Base-by-base conservation (phyloP, 2,888 invertebrate species). In the Marasmarcha lunaedactyla region DNA sequence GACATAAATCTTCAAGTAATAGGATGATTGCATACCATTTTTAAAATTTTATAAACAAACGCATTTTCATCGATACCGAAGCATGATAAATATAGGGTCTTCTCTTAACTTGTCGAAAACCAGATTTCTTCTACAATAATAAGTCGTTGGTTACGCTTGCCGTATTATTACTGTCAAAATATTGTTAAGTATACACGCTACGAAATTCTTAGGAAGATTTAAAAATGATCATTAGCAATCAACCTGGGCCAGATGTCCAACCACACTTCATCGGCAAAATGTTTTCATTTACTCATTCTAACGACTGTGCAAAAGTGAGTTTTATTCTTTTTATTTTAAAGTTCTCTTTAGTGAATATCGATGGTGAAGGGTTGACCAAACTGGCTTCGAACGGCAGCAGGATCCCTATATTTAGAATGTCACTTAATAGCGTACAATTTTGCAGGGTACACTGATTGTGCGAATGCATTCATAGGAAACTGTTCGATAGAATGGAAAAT, bases 371-470 rank as follows among this genome's bases (percentile, higher is more conserved):
- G 68, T 70, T 70, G 59, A 58, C 49, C 57, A 57, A 54, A 59
- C 59, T 59, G 59, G 57, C 62, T 65, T 61, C 62, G 57, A 53
- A 55, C 63, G 64, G 67, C 67, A 66, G 63, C 58, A 60, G 59
- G 64, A 72, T 72, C 63, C 63, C 67, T 73, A 71, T 74, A 78
- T 79, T 79, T 79, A 78, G 78, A 72, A 68, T 66, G 72, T 72
- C 74, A 77, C 69, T 74, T 77, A 79, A 81, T 78, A 71, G 71
- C 65, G 63, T 59, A 71, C 78, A 74, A 78, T 81, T 78, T 76
- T 67, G 76, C 69, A 59, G 66, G 70, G 71, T 72, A 74, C 74
- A 72, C 59, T 62, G 69, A 79, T 79, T 79, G 78, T 78, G 67
- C 67, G 58, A 70, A 65, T 70, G 74, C 74, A 76, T 71, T 76